Evolutionary conservation across 2,113 vertebrate genomes (phyloP).

Genomic region (Illadopsis cleaveri): DNA sequence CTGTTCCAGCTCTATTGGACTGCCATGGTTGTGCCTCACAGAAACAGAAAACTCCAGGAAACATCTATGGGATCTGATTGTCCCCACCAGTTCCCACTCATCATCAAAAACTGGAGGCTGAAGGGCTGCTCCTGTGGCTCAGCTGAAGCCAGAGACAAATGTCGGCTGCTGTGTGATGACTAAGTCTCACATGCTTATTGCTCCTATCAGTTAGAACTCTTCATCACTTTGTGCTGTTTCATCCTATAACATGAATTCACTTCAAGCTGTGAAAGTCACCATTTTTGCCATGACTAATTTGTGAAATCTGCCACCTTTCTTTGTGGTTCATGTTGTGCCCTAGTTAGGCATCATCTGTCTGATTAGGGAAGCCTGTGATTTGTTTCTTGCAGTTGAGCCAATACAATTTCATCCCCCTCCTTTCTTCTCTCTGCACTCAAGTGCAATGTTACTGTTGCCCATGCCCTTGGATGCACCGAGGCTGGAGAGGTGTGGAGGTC

Average conservation of each 20-base stretch:
- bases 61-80: background rate
- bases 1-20: background rate
- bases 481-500: fast-evolving
- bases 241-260: constrained; percentile 20
- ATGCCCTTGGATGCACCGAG: background rate
- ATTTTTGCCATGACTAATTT: constrained; percentile 54
- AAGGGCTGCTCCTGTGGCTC: background rate
- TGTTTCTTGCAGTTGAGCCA: background rate
- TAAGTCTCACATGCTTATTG: constrained; percentile 53
- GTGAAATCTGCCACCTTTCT: constrained; percentile 56
- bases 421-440: background rate
- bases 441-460: background rate
- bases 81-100: background rate
- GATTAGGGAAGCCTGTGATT: background rate
- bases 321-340: background rate
- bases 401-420: background rate
- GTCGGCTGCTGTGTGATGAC: constrained; percentile 8
- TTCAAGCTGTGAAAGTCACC: constrained; percentile 64
- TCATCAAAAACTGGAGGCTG: background rate
- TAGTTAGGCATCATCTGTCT: constrained; percentile 29
- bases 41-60: background rate
- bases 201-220: constrained; percentile 43
- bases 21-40: background rate
- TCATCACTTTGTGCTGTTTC: constrained; percentile 57
- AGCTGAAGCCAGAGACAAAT: background rate